Evolutionary conservation across 37 sponge, comb jelly and placozoan genomes (phyloP), one percentile per base, ranked within the genome.

Genomic region (Aphrocallistes beatrix): DNA sequence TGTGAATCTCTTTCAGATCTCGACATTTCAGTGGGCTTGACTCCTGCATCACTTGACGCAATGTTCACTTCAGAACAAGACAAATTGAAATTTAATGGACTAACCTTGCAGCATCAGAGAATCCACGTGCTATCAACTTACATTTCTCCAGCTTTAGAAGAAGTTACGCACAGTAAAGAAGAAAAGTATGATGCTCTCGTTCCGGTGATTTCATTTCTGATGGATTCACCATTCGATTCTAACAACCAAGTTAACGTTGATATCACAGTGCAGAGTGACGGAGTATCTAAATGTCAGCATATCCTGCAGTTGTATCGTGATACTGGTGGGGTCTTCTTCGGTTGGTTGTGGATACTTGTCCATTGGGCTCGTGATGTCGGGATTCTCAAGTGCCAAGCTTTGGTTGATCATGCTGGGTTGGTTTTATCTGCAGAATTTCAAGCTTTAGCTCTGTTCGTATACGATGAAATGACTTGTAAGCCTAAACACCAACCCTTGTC

Each of bases 311-410:
- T 60, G 34, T 60, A 60, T 28, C n/a, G 75, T 60, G 21, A 13
- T 6, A 60, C 75, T 6, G 75, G 75, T 60, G 75, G 75, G 3
- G 75, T 60, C 10, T 60, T 60, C 75, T 60, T 25, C 34, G 75
- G 75, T 60, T 60, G 75, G 75, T 30, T 60, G 10, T 60, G 75
- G 75, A 60, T 60, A 32, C n/a, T 60, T 25, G 75, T 60, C 6
- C 75, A 60, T 30, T 60, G 75, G 75, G 75, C 75, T 60, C 10
- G 75, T 25, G 28, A 60, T 60, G 75, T 60, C 28, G 75, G 75
- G 3, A 60, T 60, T 32, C n/a, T 60, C 1, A 60, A 60, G 21
- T 60, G 75, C n/a, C 75, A 60, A 13, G n/a, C 75, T 19, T 60
- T 30, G n/a, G 75, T 60, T 60, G 75, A 60, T 19, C 10, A 60